phyloP scores from a whole-genome alignment of 2,888 invertebrate genomes.

The Scrobipalpa costella region DNA sequence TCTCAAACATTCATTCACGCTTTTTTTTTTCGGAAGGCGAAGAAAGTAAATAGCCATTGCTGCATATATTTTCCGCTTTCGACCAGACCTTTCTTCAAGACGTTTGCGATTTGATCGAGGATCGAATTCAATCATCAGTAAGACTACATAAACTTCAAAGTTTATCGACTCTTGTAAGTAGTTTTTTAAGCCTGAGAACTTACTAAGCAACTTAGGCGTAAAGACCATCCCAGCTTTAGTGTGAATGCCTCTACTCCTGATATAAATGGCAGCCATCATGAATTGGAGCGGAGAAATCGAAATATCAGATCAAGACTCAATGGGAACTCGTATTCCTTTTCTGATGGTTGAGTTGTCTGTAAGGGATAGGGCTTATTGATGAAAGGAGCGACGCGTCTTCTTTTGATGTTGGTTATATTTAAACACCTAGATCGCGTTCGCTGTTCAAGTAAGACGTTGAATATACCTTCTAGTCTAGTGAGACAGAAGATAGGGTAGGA shows the following conservation, averaged over 20 bases:
- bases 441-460: too few species aligned
- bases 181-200: neutral
- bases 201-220: neutral
- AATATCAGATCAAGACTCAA: conserved; percentile 6
- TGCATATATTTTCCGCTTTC: too few species aligned
- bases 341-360: neutral
- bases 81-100: too few species aligned
- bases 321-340: neutral
- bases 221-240: conserved; percentile 11
- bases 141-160: neutral
- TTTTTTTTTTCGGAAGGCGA: too few species aligned
- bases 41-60: too few species aligned
- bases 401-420: too few species aligned
- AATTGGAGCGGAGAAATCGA: conserved; percentile 20
- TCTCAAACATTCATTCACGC: too few species aligned
- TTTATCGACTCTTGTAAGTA: neutral
- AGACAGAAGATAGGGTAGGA: too few species aligned
- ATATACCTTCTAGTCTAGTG: too few species aligned
- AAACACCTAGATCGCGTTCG: too few species aligned
- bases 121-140: neutral
- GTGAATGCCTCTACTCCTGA: neutral
- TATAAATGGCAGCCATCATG: conserved; percentile 15
- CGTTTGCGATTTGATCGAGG: too few species aligned
- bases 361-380: neutral
- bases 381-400: neutral